phyloP scores from a whole-genome alignment of 2,113 vertebrate species.

The Chloroceryle aenea region DNA sequence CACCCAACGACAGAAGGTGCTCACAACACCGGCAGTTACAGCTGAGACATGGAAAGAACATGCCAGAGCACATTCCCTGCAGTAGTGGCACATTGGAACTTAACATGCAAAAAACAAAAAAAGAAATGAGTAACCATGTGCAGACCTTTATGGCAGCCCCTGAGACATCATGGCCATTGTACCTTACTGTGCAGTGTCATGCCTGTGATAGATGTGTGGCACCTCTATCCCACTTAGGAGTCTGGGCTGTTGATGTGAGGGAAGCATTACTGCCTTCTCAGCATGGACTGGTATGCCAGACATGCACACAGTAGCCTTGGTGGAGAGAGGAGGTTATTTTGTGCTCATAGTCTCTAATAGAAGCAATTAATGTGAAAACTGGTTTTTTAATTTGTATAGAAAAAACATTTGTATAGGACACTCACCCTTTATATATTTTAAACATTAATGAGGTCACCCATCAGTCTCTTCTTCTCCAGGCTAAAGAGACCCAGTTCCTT shows the following conservation, averaged over 20 bases:
- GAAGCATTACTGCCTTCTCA: not conserved
- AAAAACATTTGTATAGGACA: not conserved
- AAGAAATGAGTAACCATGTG: not conserved
- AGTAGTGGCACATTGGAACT: not conserved
- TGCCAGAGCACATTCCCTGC: not conserved
- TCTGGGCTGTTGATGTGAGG: not conserved
- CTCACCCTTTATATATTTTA: too few relatives aligned
- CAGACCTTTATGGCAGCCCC: not conserved
- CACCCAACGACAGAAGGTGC: not conserved
- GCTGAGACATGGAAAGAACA: not conserved
- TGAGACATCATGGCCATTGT: not conserved
- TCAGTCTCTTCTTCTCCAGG: too few relatives aligned
- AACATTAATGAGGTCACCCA: too few relatives aligned
- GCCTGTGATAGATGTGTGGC: not conserved
- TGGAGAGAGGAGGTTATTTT: not conserved
- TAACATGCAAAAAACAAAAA: not conserved
- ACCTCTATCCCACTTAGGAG: not conserved
- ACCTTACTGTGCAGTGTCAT: not conserved
- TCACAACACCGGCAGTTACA: fast-evolving
- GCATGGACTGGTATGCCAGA: not conserved
- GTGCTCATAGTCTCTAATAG: not conserved
- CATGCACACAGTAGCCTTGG: not conserved
- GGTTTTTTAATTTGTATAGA: not conserved
- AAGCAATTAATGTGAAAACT: not conserved
- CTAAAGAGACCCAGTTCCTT: too few relatives aligned